Evolutionary conservation across 2,113 vertebrate genomes (phyloP), one percentile per base, ranked within the genome.

Genomic region (Acinonyx jubatus): DNA sequence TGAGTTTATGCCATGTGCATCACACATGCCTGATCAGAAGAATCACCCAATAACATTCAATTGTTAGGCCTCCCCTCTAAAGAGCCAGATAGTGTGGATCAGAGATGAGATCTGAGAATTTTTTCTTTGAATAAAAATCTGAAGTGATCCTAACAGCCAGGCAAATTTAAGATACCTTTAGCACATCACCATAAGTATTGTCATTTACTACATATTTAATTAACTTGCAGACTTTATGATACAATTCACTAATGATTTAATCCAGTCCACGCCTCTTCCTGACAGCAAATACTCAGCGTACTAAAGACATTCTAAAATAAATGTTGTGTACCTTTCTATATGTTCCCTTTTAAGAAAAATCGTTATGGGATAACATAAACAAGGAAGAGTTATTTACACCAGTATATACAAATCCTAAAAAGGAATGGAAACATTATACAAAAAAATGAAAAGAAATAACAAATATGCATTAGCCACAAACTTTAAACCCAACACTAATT

Each of bases 401-500:
- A 86, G 84, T 85, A 61, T 97, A 96, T 95, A 98, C 97, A 98
- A 95, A 97, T 95, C 85, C 89, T 73, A 97, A 94, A 96, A 95
- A 96, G 94, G 48, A 94, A 95, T 95, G 90, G 97, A 97, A 98
- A 97, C 96, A 96, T 85, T 81, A 96, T 71, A 93, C 97, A 41
- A 94, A 74, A 96, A 97, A 93, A 95, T 50, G 69, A 83, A 96
- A 95, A 98, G 69, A 97, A 98, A 91, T 95, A 91, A 93, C 88
- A 98, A 98, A 95, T 97, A 96, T 71, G 21, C 89, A 91, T 97
- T 95, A 91, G 84, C 94, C 97, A 97, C 94, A 98, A 90, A 97
- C 88, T 96, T 95, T 95, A 95, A 97, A 81, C 78, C 48, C 61
- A 94, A 68, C 36, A 48, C 94, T 96, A 98, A 97, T 81, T 94